Conservation (phyloP, 2,888 invertebrate species). For the Cataglyphis rosenhaueri region DNA sequence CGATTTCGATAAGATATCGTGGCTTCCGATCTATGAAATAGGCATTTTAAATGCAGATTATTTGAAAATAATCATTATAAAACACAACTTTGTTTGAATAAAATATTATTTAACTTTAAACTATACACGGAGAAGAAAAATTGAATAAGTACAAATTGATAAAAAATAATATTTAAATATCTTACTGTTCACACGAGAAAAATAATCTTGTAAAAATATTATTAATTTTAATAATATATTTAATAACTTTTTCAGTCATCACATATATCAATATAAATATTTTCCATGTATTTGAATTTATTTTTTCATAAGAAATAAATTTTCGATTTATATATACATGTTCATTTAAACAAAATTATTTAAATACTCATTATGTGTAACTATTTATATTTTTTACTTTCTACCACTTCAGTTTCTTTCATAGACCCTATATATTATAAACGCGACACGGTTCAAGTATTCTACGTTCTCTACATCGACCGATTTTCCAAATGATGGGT, state of each 20-base stretch:
- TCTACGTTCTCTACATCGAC: not conserved
- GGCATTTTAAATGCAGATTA: not conserved
- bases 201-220: not conserved
- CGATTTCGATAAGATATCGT: not conserved
- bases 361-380: not conserved
- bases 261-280: not conserved
- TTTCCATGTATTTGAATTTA: not conserved
- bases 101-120: not conserved
- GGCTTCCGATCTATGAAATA: not conserved
- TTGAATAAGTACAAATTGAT: not conserved
- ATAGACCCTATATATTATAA: not conserved
- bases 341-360: not conserved
- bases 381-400: not conserved
- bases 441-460: not conserved
- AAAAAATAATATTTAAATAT: not conserved
- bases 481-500: conserved; percentile 30
- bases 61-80: not conserved
- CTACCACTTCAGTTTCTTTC: not conserved
- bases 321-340: not conserved
- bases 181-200: not conserved
- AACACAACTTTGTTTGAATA: not conserved
- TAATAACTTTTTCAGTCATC: not conserved
- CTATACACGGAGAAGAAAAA: not conserved
- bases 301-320: not conserved
- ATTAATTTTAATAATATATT: not conserved